Percentiles rank a stretch among this genome's conserved stretches.
Conservation (phyloP, 2,888 invertebrate species). For the Julus scandinavius region DNA sequence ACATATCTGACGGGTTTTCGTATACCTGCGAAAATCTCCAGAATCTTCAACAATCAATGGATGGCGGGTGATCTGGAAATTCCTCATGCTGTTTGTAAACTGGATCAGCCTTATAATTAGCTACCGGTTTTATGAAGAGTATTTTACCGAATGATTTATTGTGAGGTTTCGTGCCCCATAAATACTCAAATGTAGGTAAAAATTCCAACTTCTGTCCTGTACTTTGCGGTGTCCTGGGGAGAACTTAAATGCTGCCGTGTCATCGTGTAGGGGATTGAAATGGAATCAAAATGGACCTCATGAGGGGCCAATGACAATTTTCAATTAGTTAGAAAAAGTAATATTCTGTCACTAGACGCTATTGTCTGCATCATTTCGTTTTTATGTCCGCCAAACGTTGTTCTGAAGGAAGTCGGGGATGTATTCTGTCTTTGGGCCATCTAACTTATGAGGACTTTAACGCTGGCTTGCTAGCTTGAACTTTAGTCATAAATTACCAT, state of each 20-base stretch:
- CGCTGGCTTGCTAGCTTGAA: neutral
- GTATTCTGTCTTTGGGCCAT: neutral
- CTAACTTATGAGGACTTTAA: conserved; percentile 23
- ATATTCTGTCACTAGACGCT: conserved; percentile 18
- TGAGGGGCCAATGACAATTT: conserved; percentile 42
- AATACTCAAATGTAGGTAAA: conserved; percentile 25
- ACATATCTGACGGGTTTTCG: neutral
- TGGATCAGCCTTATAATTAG: conserved; percentile 27
- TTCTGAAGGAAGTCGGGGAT: neutral
- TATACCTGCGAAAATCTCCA: neutral
- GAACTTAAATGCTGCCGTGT: conserved; percentile 30
- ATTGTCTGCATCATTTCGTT: conserved; percentile 6
- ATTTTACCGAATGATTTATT: conserved; percentile 1
- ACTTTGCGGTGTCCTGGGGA: conserved; percentile 23
- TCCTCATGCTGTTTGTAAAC: neutral
- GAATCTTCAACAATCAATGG: neutral
- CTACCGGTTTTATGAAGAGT: conserved; percentile 5
- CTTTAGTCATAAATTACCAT: neutral
- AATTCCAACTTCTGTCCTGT: neutral
- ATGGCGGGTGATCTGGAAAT: conserved; percentile 5
- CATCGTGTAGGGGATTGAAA: conserved; percentile 25
- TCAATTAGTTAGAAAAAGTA: conserved; percentile 42
- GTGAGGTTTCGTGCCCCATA: conserved; percentile 35
- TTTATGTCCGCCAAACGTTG: conserved; percentile 20
- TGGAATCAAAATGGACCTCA: conserved; percentile 35